phyloP scores from a whole-genome alignment of 35 echinoderm and acorn worm species.

The Holothuria glaberrima region DNA sequence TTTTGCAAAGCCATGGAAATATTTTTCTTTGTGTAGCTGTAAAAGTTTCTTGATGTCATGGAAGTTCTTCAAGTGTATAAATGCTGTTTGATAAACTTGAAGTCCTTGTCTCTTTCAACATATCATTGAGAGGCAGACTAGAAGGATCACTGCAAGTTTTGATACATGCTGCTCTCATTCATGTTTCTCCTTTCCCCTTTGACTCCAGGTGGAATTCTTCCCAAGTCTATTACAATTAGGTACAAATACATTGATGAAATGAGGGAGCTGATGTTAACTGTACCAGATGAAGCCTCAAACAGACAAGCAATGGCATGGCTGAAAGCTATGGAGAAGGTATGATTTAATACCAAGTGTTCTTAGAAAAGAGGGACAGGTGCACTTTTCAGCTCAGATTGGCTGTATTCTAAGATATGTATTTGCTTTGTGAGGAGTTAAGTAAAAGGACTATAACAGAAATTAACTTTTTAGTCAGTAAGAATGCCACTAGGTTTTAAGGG shows the following conservation, averaged over 20 bases:
- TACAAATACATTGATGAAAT: constrained; percentile 95
- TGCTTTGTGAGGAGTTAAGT: background rate
- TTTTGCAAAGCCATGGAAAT: too few relatives aligned
- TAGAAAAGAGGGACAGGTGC: background rate
- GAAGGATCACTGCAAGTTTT: too few relatives aligned
- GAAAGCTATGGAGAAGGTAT: constrained; percentile 91
- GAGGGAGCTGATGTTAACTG: constrained; percentile 71
- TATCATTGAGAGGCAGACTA: too few relatives aligned
- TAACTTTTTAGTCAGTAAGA: too few relatives aligned
- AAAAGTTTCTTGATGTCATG: too few relatives aligned
- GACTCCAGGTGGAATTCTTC: constrained; percentile 60
- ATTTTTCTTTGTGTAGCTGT: too few relatives aligned
- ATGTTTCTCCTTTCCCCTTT: background rate
- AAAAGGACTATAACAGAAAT: too few relatives aligned
- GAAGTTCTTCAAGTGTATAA: too few relatives aligned
- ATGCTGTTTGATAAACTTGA: too few relatives aligned
- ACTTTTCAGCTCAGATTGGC: background rate
- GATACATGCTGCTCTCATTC: background rate
- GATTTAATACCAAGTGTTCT: background rate
- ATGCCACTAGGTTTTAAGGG: too few relatives aligned
- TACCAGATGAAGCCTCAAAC: constrained; percentile 70
- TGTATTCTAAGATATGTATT: background rate
- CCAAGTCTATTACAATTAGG: constrained; percentile 76
- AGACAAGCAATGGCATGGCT: constrained; percentile 92
- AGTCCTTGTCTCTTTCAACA: too few relatives aligned